phyloP scores from a whole-genome alignment of 2,113 vertebrate species.

The Tretioscincus oriximinensis region DNA sequence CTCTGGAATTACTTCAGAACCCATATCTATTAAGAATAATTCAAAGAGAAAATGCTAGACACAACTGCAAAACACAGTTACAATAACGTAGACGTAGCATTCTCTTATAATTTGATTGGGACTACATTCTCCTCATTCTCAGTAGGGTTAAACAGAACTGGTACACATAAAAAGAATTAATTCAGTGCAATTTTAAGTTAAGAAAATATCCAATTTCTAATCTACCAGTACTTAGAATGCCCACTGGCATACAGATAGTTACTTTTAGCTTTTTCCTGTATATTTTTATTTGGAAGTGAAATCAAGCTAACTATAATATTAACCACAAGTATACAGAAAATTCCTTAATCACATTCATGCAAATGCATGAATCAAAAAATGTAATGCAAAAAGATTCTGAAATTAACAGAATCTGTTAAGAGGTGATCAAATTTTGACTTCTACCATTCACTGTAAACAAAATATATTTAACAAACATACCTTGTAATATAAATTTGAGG shows the following conservation, averaged over 20 bases:
- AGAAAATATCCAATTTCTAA: not conserved
- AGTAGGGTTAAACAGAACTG: no score
- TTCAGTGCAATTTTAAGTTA: not conserved
- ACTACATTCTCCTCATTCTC: no score
- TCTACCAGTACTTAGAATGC: not conserved
- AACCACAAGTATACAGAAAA: not conserved
- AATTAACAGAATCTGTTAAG: not conserved
- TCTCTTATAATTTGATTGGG: no score
- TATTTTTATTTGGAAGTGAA: not conserved
- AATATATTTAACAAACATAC: constrained; percentile 68
- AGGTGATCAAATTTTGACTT: not conserved
- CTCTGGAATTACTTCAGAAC: constrained; percentile 79
- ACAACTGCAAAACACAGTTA: constrained; percentile 28
- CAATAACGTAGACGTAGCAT: not conserved
- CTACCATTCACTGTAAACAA: constrained; percentile 11
- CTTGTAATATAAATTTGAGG: constrained; percentile 89
- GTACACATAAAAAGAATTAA: not conserved
- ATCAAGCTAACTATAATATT: not conserved
- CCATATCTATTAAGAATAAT: constrained; percentile 68
- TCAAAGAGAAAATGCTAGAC: constrained; percentile 1
- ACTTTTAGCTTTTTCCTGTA: not conserved
- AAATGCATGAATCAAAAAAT: not conserved
- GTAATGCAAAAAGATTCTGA: not conserved
- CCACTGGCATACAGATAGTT: no score
- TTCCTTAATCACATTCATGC: not conserved